Conservation (phyloP, 2,888 invertebrate genomes). For the Agonopterix subpropinquella region DNA sequence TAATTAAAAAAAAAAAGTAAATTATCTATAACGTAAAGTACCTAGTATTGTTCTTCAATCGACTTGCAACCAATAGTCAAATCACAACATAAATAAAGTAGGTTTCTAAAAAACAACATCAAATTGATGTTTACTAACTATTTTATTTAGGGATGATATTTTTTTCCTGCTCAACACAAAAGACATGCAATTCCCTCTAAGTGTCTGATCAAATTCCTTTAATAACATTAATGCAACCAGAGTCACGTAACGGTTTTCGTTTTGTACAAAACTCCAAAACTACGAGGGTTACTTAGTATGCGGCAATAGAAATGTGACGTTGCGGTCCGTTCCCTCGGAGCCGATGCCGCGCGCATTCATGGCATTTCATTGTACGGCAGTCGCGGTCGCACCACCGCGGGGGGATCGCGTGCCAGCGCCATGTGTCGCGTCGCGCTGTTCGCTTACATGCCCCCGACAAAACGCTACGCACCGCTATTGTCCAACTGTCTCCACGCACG, state of each 20-base stretch:
- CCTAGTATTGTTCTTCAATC: too few relatives aligned
- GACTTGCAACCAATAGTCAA: too few relatives aligned
- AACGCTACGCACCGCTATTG: slow-evolving; percentile 35
- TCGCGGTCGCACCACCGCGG: slow-evolving; percentile 63
- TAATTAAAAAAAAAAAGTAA: too few relatives aligned
- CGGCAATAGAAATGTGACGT: slow-evolving; percentile 57
- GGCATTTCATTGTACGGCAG: slow-evolving; percentile 65
- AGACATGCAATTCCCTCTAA: too few relatives aligned
- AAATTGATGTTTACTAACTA: too few relatives aligned
- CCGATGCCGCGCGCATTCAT: slow-evolving; percentile 54
- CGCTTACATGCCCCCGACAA: background rate
- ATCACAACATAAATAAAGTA: too few relatives aligned
- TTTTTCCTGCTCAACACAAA: too few relatives aligned
- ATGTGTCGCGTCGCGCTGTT: slow-evolving; percentile 23
- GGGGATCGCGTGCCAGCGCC: slow-evolving; percentile 51
- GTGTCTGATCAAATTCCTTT: slow-evolving; percentile 9
- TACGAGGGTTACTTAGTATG: slow-evolving; percentile 64
- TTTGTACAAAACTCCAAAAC: slow-evolving; percentile 55
- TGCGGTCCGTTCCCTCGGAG: slow-evolving; percentile 33
- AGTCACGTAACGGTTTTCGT: slow-evolving; percentile 68
- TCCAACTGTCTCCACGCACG: slow-evolving; percentile 34
- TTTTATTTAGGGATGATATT: too few relatives aligned
- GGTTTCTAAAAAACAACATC: too few relatives aligned
- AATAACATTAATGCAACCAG: slow-evolving; percentile 50
- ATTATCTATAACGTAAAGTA: too few relatives aligned